Conservation (phyloP, 1,140 invertebrate species). For the Trinorchestia longiramus region DNA sequence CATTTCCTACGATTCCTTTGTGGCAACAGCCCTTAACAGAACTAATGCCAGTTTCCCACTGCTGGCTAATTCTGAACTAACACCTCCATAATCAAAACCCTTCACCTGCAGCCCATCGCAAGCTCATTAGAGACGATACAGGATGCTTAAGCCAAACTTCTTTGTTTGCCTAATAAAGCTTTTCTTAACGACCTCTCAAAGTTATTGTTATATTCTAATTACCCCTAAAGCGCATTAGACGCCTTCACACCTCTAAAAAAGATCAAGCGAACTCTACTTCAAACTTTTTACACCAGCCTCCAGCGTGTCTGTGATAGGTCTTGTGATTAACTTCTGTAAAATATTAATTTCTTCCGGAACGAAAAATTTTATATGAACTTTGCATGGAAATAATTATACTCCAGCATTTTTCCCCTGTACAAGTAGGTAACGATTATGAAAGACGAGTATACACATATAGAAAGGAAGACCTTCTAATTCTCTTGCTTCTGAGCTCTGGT, state of each 20-base stretch:
- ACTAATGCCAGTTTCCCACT: too few relatives aligned
- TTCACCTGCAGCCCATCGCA: neutral
- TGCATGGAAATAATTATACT: neutral
- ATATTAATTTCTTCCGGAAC: neutral
- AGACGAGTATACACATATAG: neutral
- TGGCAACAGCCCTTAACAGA: neutral
- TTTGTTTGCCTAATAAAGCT: slow-evolving; percentile 25
- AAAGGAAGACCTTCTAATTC: neutral
- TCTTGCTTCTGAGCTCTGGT: neutral
- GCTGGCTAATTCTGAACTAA: neutral
- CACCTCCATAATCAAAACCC: neutral
- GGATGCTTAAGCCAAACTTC: neutral
- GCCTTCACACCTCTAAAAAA: neutral
- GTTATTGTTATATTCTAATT: slow-evolving; percentile 12
- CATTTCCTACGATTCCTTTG: neutral
- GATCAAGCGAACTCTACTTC: neutral
- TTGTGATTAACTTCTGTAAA: neutral
- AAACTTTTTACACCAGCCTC: neutral
- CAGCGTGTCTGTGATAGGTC: neutral
- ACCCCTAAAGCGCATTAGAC: neutral
- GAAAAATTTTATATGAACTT: neutral
- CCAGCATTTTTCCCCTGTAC: neutral
- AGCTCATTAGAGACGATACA: slow-evolving; percentile 28
- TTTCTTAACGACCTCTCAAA: neutral
- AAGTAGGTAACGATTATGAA: neutral